Conservation (phyloP, 1,140 invertebrate genomes). For the Trypoxylus dichotomus region DNA sequence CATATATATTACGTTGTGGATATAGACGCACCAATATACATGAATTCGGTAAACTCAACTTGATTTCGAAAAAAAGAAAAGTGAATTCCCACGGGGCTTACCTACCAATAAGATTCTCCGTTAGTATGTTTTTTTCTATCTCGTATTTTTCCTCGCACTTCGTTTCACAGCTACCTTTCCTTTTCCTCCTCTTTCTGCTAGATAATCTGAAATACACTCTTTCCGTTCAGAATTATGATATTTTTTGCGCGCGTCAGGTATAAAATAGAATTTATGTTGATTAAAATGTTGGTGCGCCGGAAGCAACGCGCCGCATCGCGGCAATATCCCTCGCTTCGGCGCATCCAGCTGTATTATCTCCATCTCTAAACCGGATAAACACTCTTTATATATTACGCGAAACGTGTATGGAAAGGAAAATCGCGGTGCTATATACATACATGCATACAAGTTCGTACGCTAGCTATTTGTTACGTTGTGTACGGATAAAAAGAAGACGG, state of each 20-base stretch:
- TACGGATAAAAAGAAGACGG: too few species aligned
- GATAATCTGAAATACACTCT: neutral
- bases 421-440: neutral
- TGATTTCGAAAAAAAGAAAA: neutral
- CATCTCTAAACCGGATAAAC: neutral
- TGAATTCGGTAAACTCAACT: neutral
- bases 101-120: neutral
- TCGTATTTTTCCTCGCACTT: neutral
- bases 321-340: neutral
- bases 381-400: neutral
- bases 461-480: too few species aligned
- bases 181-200: neutral
- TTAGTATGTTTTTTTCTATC: too few species aligned
- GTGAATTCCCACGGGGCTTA: neutral
- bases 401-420: neutral
- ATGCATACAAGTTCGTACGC: too few species aligned
- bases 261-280: constrained; percentile 1
- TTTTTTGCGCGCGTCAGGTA: constrained; percentile 1
- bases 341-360: neutral
- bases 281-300: neutral
- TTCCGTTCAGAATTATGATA: constrained; percentile 7
- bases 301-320: neutral
- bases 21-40: neutral
- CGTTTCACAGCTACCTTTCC: neutral
- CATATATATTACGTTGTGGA: neutral